phyloP scores from a whole-genome alignment of 2,113 vertebrate species.

The Spilogale gracilis region DNA sequence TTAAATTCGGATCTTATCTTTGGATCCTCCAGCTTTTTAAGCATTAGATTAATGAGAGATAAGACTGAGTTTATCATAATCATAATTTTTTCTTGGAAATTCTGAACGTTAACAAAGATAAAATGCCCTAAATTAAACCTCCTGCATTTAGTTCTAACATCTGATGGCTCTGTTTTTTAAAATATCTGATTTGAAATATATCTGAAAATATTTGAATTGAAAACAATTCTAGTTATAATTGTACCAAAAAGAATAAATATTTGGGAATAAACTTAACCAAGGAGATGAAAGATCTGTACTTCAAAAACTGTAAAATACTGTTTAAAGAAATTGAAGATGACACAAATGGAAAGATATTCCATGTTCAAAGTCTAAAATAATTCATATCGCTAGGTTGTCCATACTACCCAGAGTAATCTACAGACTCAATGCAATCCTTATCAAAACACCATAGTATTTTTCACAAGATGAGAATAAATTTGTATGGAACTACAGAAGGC shows the following conservation, averaged over 20 bases:
- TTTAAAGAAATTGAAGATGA: background rate
- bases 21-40: background rate
- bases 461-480: background rate
- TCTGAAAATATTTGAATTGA: background rate
- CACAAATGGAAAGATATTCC: background rate
- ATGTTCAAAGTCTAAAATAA: background rate
- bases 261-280: background rate
- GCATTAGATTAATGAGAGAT: slow-evolving; percentile 11
- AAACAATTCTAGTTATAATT: background rate
- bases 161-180: background rate
- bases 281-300: background rate
- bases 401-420: background rate
- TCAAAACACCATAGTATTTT: background rate
- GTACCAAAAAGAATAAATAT: background rate
- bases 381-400: background rate
- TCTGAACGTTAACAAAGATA: slow-evolving; percentile 26
- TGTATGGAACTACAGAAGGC: background rate
- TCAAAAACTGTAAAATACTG: background rate
- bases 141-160: background rate
- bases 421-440: background rate
- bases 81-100: slow-evolving; percentile 19
- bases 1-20: slow-evolving; percentile 5
- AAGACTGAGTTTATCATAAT: background rate
- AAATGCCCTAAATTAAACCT: background rate
- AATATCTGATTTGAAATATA: background rate